Percentiles rank a stretch among this genome's conserved stretches.
Evolutionary conservation across 1,140 invertebrate genomes (phyloP).

Genomic region (Saccostrea glomerata): DNA sequence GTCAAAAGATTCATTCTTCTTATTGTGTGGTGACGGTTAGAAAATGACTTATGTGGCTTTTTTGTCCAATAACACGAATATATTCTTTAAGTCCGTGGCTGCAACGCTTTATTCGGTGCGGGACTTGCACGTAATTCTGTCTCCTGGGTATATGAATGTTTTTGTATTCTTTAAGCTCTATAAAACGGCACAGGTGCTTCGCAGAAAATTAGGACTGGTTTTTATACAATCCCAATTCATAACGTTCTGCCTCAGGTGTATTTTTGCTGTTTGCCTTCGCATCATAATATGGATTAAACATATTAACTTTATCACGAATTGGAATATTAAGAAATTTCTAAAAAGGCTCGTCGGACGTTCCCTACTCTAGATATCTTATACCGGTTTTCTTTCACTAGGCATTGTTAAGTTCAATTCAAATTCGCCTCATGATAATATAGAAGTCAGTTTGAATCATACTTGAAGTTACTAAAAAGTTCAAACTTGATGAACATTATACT

Average conservation of each 20-base stretch:
- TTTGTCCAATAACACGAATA: constrained; percentile 1
- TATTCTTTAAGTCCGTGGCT: constrained; percentile 20
- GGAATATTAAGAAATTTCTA: background rate
- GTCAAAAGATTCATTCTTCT: constrained; percentile 27
- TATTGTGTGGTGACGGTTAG: background rate
- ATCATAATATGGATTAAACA: constrained; percentile 45
- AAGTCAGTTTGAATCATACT: constrained; percentile 18
- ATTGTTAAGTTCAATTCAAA: background rate
- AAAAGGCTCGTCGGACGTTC: constrained; percentile 5
- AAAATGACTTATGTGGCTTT: constrained; percentile 24
- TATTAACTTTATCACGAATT: constrained; percentile 47
- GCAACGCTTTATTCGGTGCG: constrained; percentile 13
- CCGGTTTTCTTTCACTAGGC: background rate
- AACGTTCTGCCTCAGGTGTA: constrained; percentile 18
- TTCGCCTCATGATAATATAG: background rate
- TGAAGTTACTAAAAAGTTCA: constrained; percentile 26
- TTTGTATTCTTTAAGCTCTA: constrained; percentile 30
- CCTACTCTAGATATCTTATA: constrained; percentile 16
- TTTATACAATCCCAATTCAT: background rate
- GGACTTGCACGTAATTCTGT: constrained; percentile 28
- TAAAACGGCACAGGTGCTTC: constrained; percentile 29
- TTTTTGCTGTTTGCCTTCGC: constrained; percentile 20
- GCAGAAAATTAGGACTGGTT: constrained; percentile 16
- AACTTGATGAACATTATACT: background rate
- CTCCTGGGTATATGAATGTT: constrained; percentile 30